These are phyloP conservation scores for Eublepharis macularius DNA, from an alignment of 2,113 vertebrate genomes.

Conservation along the genomic window DNA sequence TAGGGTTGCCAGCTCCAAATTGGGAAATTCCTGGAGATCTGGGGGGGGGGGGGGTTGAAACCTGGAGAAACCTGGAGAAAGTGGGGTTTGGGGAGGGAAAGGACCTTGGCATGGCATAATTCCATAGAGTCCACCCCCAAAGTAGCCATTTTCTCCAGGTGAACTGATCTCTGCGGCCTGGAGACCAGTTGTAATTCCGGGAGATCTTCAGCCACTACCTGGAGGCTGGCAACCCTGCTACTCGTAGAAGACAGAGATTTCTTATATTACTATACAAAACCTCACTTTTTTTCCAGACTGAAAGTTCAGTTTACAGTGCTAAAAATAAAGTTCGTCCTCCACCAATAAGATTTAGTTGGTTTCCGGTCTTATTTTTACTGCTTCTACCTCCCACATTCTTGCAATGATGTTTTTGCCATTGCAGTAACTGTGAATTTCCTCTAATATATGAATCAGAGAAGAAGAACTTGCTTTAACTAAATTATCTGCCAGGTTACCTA, in stretches of 20 bases:
- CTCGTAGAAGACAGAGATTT: conserved; percentile 59
- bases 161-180: too few species aligned
- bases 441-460: background rate
- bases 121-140: too few species aligned
- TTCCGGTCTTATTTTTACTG: background rate
- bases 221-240: too few species aligned
- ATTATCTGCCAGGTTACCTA: background rate
- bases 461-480: background rate
- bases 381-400: background rate
- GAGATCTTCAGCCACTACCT: too few species aligned
- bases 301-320: background rate
- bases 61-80: too few species aligned
- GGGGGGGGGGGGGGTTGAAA: too few species aligned
- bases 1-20: too few species aligned
- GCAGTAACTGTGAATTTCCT: background rate
- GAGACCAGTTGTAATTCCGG: too few species aligned
- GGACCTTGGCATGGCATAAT: too few species aligned
- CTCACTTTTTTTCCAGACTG: background rate
- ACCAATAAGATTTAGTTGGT: background rate
- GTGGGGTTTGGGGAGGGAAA: too few species aligned
- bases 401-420: background rate
- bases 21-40: too few species aligned
- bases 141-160: too few species aligned
- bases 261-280: conserved; percentile 42
- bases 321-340: background rate